Percentiles rank a stretch among this genome's conserved stretches.
phyloP scores from a whole-genome alignment of 1,140 invertebrate genomes.

The Nebria ingens region DNA sequence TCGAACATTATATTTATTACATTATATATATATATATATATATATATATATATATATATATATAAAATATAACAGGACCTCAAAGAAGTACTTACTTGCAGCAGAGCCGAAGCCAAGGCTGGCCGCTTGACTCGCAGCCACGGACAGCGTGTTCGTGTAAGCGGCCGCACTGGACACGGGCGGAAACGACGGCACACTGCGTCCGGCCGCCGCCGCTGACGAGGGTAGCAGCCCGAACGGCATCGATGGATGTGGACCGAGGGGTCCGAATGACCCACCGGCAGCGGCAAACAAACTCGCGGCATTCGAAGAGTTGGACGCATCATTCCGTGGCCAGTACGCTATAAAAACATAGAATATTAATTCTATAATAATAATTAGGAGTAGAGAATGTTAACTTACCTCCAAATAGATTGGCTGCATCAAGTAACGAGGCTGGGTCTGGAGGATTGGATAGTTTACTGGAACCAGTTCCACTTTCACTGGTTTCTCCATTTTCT shows the following conservation, averaged over 20 bases:
- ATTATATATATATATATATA: neutral
- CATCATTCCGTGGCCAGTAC: conserved; percentile 50
- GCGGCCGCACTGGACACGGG: conserved; percentile 39
- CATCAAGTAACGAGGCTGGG: conserved; percentile 48
- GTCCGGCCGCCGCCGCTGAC: conserved; percentile 36
- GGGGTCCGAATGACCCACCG: conserved; percentile 39
- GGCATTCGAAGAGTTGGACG: conserved; percentile 32
- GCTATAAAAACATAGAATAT: too few species aligned
- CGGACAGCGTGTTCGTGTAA: conserved; percentile 62
- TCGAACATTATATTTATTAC: neutral
- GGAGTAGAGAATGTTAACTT: conserved; percentile 20
- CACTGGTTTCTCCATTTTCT: conserved; percentile 34
- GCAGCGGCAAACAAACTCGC: conserved; percentile 40
- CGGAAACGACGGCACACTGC: conserved; percentile 27
- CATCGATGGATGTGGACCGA: conserved; percentile 38
- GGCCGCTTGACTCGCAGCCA: conserved; percentile 69
- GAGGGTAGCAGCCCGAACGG: conserved; percentile 33
- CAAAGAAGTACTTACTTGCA: conserved; percentile 55
- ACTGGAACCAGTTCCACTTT: conserved; percentile 31
- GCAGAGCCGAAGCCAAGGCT: conserved; percentile 54
- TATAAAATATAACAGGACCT: too few species aligned
- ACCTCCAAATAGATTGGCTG: conserved; percentile 54
- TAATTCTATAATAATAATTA: neutral
- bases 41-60: neutral
- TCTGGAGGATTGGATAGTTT: conserved; percentile 32